These are phyloP conservation scores for Maniola jurtina DNA, from an alignment of 1,140 invertebrate species.

Conservation along the genomic window DNA sequence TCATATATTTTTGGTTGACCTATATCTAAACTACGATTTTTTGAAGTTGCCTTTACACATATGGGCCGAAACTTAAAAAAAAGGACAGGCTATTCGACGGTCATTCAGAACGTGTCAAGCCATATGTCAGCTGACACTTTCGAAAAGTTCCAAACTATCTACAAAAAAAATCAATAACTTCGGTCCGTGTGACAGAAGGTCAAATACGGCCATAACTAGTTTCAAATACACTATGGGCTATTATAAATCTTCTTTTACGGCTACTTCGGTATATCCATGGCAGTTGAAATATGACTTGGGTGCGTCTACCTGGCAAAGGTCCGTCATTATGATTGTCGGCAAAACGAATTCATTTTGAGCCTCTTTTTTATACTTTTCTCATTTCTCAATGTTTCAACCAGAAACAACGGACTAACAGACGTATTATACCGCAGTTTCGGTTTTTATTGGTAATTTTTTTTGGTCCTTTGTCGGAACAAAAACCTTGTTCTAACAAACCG, in stretches of 20 bases:
- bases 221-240: conserved; percentile 57
- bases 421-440: conserved; percentile 24
- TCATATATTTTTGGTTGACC: too few species aligned
- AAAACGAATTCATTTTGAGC: conserved; percentile 58
- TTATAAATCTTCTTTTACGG: conserved; percentile 73
- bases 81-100: conserved; percentile 47
- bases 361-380: conserved; percentile 49
- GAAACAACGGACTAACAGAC: conserved; percentile 42
- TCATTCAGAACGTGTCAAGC: conserved; percentile 63
- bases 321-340: conserved; percentile 75
- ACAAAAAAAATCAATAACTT: conserved; percentile 64
- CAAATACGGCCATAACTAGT: conserved; percentile 65
- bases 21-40: too few species aligned
- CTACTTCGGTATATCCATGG: conserved; percentile 59
- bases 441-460: conserved; percentile 34
- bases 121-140: conserved; percentile 66
- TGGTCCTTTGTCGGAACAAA: conserved; percentile 27
- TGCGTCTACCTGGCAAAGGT: conserved; percentile 71
- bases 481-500: conserved; percentile 31
- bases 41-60: not conserved
- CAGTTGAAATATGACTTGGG: conserved; percentile 70
- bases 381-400: conserved; percentile 47
- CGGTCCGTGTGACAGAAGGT: conserved; percentile 59
- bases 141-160: conserved; percentile 37
- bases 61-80: conserved; percentile 22